Evolutionary conservation across 2,888 invertebrate genomes (phyloP).

Genomic region (Drosophila greeni): DNA sequence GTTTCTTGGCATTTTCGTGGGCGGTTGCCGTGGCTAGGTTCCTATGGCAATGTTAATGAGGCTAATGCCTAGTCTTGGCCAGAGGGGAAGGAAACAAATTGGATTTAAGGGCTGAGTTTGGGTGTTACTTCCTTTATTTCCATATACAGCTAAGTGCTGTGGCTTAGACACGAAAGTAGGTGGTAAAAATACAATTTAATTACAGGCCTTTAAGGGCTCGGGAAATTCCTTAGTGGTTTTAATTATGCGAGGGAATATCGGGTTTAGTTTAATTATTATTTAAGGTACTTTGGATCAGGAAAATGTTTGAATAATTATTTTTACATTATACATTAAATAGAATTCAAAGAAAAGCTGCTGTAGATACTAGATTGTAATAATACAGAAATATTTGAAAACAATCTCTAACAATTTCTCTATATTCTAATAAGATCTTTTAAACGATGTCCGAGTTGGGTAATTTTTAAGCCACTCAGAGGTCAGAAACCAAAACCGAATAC

Average conservation of each 20-base stretch:
- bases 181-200: conserved; percentile 30
- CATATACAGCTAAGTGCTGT: conserved; percentile 15
- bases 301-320: not conserved
- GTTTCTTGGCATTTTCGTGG: conserved; percentile 12
- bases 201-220: not conserved
- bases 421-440: not conserved
- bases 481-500: not conserved
- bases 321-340: no score
- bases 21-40: conserved; percentile 23
- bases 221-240: conserved; percentile 5
- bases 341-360: not conserved
- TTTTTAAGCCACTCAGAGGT: conserved; percentile 4
- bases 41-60: conserved; percentile 40
- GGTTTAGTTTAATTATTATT: not conserved
- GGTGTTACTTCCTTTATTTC: not conserved
- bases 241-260: not conserved
- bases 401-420: not conserved
- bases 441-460: not conserved
- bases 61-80: conserved; percentile 16
- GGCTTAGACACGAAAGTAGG: conserved; percentile 17
- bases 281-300: not conserved
- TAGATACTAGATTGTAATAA: not conserved
- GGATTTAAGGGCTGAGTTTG: conserved; percentile 15
- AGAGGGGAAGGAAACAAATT: conserved; percentile 10
- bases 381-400: not conserved